A percentile compares a stretch with the other conserved stretches of the same genome.
Conservation (phyloP, 2,888 invertebrate species). For the Petrophora chlorosata region DNA sequence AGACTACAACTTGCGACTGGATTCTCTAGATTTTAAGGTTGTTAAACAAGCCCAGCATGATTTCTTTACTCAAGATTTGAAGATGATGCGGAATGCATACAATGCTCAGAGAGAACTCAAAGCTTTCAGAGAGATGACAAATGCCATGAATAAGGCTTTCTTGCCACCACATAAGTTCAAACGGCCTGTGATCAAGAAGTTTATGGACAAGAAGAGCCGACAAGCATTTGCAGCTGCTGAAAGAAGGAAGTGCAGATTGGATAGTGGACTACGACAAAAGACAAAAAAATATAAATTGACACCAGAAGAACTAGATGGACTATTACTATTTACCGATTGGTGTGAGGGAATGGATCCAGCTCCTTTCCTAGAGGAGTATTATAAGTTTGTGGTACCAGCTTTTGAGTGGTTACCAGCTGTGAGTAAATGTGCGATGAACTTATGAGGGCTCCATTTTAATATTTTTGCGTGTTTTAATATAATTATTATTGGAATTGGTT, state of each 20-base stretch:
- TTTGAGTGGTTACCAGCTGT: slow-evolving; percentile 55
- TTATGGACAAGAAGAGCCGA: slow-evolving; percentile 65
- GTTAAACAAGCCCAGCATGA: slow-evolving; percentile 72
- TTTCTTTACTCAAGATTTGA: slow-evolving; percentile 73
- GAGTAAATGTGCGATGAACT: slow-evolving; percentile 45
- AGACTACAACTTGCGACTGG: slow-evolving; percentile 70
- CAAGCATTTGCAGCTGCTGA: slow-evolving; percentile 51
- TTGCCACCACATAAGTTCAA: slow-evolving; percentile 62
- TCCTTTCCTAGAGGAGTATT: slow-evolving; percentile 64
- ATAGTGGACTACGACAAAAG: slow-evolving; percentile 46
- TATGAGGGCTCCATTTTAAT: slow-evolving; percentile 30
- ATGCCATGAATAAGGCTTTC: slow-evolving; percentile 76
- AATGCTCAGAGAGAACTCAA: slow-evolving; percentile 70
- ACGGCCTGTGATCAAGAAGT: slow-evolving; percentile 59
- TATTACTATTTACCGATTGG: slow-evolving; percentile 73
- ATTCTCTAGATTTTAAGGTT: slow-evolving; percentile 70
- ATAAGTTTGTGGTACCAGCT: slow-evolving; percentile 61
- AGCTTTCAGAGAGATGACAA: slow-evolving; percentile 74
- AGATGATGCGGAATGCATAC: slow-evolving; percentile 71
- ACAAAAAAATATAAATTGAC: slow-evolving; percentile 59
- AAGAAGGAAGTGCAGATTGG: slow-evolving; percentile 45
- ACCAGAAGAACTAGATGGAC: slow-evolving; percentile 63
- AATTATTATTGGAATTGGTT: background rate
- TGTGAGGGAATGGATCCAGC: slow-evolving; percentile 70
- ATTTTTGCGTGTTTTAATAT: background rate